Conservation (phyloP, 2,888 invertebrate genomes). For the Sesia bembeciformis region DNA sequence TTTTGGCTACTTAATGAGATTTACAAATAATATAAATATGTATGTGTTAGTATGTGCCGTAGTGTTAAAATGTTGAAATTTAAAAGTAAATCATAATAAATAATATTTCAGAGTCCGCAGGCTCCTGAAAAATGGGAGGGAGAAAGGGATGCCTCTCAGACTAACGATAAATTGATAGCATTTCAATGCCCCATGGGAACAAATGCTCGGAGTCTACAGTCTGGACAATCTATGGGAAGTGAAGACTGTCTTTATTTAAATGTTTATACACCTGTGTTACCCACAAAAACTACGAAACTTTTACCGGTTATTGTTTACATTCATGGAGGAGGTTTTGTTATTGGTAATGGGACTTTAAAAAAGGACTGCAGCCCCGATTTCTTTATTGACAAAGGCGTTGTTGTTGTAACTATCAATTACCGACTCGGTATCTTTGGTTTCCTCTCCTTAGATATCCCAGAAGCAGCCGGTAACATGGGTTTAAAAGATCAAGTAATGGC, state of each 20-base stretch:
- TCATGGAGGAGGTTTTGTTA: conserved; percentile 64
- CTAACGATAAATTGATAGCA: conserved; percentile 47
- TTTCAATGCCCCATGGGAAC: background rate
- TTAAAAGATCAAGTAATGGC: conserved; percentile 67
- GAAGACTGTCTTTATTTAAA: conserved; percentile 81
- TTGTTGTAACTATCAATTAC: conserved; percentile 58
- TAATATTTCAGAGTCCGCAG: conserved; percentile 39
- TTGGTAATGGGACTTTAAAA: conserved; percentile 55
- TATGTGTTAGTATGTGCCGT: too few relatives aligned
- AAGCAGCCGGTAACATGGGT: conserved; percentile 66
- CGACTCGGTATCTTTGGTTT: conserved; percentile 62
- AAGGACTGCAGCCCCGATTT: conserved; percentile 51
- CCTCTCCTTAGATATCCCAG: conserved; percentile 43
- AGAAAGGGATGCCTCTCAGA: conserved; percentile 76
- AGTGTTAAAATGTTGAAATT: too few relatives aligned
- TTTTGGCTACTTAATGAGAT: too few relatives aligned
- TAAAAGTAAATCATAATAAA: too few relatives aligned
- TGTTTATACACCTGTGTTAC: conserved; percentile 75
- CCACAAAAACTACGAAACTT: conserved; percentile 12
- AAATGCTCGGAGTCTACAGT: background rate
- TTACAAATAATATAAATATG: too few relatives aligned
- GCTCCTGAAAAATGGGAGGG: conserved; percentile 70
- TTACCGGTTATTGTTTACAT: conserved; percentile 62
- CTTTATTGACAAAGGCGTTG: conserved; percentile 54
- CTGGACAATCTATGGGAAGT: conserved; percentile 52